Conservation (phyloP, 2,113 vertebrate genomes). For the Stegastes partitus region DNA sequence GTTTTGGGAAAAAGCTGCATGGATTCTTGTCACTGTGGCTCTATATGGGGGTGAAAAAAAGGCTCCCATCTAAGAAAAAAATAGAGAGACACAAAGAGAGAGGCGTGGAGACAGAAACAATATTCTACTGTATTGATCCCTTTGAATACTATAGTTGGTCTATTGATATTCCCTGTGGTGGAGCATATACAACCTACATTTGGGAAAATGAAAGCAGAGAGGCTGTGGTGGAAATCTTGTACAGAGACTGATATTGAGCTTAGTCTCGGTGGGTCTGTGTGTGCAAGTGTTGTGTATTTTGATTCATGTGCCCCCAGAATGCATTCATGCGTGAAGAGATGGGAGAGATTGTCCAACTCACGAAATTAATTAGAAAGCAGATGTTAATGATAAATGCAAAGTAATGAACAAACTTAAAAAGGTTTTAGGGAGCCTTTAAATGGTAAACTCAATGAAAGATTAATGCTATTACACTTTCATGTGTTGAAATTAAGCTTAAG, state of each 20-base stretch:
- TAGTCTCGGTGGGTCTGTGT: slow-evolving; percentile 45
- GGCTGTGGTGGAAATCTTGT: slow-evolving; percentile 55
- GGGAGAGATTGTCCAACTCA: slow-evolving; percentile 7
- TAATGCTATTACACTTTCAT: slow-evolving; percentile 31
- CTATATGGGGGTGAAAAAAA: slow-evolving; percentile 19
- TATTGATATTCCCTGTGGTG: slow-evolving; percentile 79
- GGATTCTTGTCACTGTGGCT: slow-evolving; percentile 69
- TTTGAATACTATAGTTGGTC: slow-evolving; percentile 74
- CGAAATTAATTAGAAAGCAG: slow-evolving; percentile 30
- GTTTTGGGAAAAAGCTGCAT: slow-evolving; percentile 44
- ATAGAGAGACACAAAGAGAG: slow-evolving; percentile 10
- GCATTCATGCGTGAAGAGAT: slow-evolving; percentile 29
- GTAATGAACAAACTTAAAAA: slow-evolving; percentile 13
- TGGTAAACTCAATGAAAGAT: slow-evolving; percentile 22
- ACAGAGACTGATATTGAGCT: slow-evolving; percentile 67
- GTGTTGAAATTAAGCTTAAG: slow-evolving; percentile 28
- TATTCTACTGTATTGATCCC: slow-evolving; percentile 80
- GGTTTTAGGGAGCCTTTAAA: slow-evolving; percentile 7
- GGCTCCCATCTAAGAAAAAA: slow-evolving; percentile 52
- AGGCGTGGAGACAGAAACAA: slow-evolving; percentile 53
- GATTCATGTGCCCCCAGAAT: slow-evolving; percentile 28
- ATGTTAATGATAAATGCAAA: slow-evolving; percentile 15
- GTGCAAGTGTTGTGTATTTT: slow-evolving; percentile 32
- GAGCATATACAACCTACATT: slow-evolving; percentile 63
- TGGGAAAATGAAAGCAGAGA: slow-evolving; percentile 73